Evolutionary conservation across 2,797 vertebrate genomes (phyloP), one percentile per base, ranked within the genome.

Genomic region (Gephyroberyx darwinii): DNA sequence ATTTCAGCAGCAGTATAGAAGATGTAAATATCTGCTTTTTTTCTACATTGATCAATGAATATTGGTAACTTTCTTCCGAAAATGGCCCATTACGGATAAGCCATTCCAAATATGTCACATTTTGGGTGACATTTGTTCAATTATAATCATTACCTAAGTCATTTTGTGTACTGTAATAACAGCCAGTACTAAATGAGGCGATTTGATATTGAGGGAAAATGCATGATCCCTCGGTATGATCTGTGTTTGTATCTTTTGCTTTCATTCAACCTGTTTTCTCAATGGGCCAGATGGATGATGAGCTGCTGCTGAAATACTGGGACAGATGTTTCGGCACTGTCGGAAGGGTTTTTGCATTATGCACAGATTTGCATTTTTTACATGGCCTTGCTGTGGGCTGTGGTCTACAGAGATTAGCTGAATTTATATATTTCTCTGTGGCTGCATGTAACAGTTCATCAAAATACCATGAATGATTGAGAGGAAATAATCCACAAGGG

Each of bases 271-370:
- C 60, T 65, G 79, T 82, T 88, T 72, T 78, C 59, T 88, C 77
- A 89, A 83, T 86, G 85, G 79, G 76, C 80, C 90, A 90, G 88
- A 89, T 91, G 91, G 86, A 55, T 59, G 55, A 75, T 82, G 74
- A 88, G 84, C 73, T 83, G 17, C 37, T 75, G 69, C 68, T 82
- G 86, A 89, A 92, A 91, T 89, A 82, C 77, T 75, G 74, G 37
- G 75, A 74, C 87, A 92, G 89, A 92, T 93, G 88, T 92, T 92
- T 75, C 50, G 54, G 74, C 47, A 71, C 67, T 81, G 67, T 60
- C 69, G 82, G 76, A 80, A 71, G 77, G 83, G 83, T 79, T 89
- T 26, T 87, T 83, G 69, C 65, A 84, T 86, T 80, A 85, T 81
- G 69, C 74, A 85, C 82, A 83, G 67, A 88, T 88, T 89, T 86